phyloP scores from a whole-genome alignment of 1,140 invertebrate genomes.

The Sinonovacula constricta region DNA sequence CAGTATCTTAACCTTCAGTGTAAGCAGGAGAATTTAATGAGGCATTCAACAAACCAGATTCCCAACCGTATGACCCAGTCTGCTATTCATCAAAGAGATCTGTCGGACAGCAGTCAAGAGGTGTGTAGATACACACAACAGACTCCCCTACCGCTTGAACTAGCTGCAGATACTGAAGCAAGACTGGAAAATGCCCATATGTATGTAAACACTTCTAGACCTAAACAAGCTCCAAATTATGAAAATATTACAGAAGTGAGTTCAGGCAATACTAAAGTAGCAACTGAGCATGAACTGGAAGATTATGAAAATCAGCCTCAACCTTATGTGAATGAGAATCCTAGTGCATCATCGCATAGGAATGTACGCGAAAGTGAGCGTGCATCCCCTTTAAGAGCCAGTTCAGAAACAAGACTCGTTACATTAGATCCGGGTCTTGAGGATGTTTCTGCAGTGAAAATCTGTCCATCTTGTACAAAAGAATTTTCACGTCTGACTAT shows the following conservation, averaged over 20 bases:
- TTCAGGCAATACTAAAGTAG: conserved; percentile 7
- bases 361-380: too few species aligned
- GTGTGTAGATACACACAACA: conserved; percentile 7
- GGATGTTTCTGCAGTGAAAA: conserved; percentile 30
- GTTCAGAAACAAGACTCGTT: not conserved
- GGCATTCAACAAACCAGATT: not conserved
- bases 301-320: conserved; percentile 39
- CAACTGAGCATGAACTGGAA: conserved; percentile 8
- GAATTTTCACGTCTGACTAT: conserved; percentile 60
- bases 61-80: conserved; percentile 35
- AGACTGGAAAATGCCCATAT: conserved; percentile 12
- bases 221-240: conserved; percentile 27
- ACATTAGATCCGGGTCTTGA: not conserved
- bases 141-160: conserved; percentile 3
- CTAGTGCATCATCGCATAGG: too few species aligned
- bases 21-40: not conserved
- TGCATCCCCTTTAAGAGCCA: too few species aligned
- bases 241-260: conserved; percentile 33
- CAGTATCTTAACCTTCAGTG: not conserved
- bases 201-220: not conserved
- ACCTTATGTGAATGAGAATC: conserved; percentile 1
- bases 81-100: conserved; percentile 13
- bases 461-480: conserved; percentile 66
- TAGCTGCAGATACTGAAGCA: not conserved
- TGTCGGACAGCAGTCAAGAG: too few species aligned